Percentiles rank a stretch among this genome's conserved stretches.
Evolutionary conservation across 2,113 vertebrate genomes (phyloP).

Genomic region (Cephalophus harveyi): DNA sequence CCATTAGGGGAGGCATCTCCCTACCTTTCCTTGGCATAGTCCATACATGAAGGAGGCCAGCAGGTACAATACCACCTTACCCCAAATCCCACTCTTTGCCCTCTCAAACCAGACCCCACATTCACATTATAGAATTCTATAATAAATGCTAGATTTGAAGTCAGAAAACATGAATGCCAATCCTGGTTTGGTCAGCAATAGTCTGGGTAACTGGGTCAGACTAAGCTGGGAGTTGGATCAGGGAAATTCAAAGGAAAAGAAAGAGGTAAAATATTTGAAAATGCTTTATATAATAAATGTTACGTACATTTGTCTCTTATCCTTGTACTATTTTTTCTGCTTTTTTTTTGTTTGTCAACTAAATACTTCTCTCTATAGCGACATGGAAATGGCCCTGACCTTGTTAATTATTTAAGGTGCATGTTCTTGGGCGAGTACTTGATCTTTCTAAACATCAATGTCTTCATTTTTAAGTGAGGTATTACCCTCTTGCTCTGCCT

Average conservation of each 20-base stretch:
- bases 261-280: not conserved
- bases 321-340: not conserved
- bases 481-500: not conserved
- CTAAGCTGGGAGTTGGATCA: not conserved
- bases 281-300: not conserved
- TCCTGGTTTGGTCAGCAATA: not conserved
- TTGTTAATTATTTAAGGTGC: not conserved
- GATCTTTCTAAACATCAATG: not conserved
- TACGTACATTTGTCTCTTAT: not conserved
- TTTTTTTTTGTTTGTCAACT: not conserved
- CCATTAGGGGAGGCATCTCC: too few species aligned
- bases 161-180: not conserved
- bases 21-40: not conserved
- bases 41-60: not conserved
- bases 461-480: not conserved
- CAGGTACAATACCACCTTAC: too few species aligned
- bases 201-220: not conserved
- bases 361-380: not conserved
- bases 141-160: not conserved
- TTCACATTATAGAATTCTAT: not conserved
- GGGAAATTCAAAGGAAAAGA: not conserved
- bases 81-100: not conserved
- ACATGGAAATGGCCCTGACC: not conserved
- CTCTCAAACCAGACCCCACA: fast-evolving
- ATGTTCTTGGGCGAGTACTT: not conserved